phyloP scores from a whole-genome alignment of 2,113 vertebrate species.

The Phylloscopus trochiloides region DNA sequence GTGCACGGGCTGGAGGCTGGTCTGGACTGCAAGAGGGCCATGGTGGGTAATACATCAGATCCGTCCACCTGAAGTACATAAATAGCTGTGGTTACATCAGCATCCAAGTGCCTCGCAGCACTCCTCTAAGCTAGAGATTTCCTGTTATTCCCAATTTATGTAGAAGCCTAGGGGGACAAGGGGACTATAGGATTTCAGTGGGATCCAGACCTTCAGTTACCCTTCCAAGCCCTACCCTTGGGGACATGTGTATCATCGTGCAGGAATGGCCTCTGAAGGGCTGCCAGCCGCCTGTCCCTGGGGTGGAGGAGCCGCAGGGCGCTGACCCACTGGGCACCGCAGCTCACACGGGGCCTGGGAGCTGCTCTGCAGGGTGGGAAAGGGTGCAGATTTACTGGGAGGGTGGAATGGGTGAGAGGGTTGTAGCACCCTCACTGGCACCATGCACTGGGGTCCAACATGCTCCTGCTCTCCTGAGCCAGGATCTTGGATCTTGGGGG shows the following conservation, averaged over 20 bases:
- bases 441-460: background rate
- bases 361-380: background rate
- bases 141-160: conserved; percentile 42
- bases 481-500: background rate
- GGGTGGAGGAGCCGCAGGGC: background rate
- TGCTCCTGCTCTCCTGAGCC: background rate
- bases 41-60: background rate
- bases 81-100: conserved; percentile 13
- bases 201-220: background rate
- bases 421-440: background rate
- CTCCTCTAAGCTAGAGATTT: conserved; percentile 44
- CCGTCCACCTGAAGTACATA: conserved; percentile 10
- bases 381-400: background rate
- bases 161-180: background rate
- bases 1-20: background rate
- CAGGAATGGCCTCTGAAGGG: conserved; percentile 56
- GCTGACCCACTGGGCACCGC: background rate
- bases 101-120: background rate
- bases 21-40: background rate
- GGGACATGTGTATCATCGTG: background rate
- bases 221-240: conserved; percentile 16
- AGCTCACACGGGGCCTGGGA: background rate
- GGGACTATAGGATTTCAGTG: conserved; percentile 55
- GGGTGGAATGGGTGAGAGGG: background rate
- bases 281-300: background rate